Percentiles rank a stretch among this genome's conserved stretches.
These are phyloP conservation scores for Sylvilagus bachmani DNA, from an alignment of 2,113 vertebrate species.

Conservation along the genomic window DNA sequence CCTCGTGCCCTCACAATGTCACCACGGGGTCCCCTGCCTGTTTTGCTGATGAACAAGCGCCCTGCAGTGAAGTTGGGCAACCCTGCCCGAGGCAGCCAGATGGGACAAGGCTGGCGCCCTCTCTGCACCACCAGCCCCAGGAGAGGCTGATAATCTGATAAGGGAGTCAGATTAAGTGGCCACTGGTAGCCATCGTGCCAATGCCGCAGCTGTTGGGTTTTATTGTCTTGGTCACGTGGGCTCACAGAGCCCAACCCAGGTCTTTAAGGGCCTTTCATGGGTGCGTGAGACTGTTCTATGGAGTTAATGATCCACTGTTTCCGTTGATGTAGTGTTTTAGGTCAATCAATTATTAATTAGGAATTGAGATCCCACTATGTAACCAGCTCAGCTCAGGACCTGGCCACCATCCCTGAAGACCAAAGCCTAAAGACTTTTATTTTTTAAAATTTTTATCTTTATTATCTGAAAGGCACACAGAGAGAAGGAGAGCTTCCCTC, in stretches of 20 bases:
- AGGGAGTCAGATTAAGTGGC: background rate
- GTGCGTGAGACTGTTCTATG: background rate
- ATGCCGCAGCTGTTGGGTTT: background rate
- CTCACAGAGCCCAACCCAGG: background rate
- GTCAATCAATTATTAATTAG: conserved; percentile 45
- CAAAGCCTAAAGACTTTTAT: background rate
- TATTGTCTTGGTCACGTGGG: background rate
- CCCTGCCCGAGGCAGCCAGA: background rate
- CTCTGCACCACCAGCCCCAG: background rate
- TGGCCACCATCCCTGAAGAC: background rate
- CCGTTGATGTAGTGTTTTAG: background rate
- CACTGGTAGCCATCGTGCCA: too few species aligned
- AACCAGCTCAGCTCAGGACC: background rate
- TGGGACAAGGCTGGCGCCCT: background rate
- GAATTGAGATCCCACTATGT: background rate
- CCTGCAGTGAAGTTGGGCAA: background rate
- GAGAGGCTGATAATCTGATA: background rate
- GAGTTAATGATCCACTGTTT: conserved; percentile 3
- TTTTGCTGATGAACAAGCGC: background rate
- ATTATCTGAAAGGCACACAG: too few species aligned
- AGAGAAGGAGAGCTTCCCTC: too few species aligned
- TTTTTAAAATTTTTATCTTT: too few species aligned
- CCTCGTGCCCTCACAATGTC: background rate
- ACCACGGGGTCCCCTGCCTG: background rate
- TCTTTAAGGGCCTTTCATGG: background rate